These are phyloP conservation scores for Heliothis peltigera DNA, from an alignment of 2,888 invertebrate genomes.

Conservation along the genomic window DNA sequence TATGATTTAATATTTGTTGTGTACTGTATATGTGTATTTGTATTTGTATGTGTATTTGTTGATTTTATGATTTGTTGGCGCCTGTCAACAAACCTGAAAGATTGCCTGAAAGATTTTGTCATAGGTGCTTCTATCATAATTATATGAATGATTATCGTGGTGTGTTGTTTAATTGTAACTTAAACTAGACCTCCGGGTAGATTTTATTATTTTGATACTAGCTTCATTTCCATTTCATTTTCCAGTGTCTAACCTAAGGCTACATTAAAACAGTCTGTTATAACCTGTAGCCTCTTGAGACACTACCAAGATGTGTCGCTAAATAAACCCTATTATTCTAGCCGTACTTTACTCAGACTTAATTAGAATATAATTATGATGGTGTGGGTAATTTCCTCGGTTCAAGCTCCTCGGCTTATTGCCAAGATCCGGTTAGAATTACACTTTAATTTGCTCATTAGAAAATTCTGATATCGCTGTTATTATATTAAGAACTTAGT, in stretches of 20 bases:
- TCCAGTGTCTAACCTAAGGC: not conserved
- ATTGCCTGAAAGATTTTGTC: too few relatives aligned
- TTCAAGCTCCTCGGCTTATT: constrained; percentile 11
- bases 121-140: too few relatives aligned
- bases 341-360: not conserved
- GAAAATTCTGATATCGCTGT: constrained; percentile 3
- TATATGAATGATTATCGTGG: too few relatives aligned
- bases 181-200: not conserved
- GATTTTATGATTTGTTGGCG: too few relatives aligned
- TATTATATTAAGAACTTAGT: too few relatives aligned
- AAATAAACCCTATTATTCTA: not conserved
- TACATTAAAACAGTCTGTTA: not conserved
- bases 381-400: constrained; percentile 13
- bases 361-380: constrained; percentile 34
- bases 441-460: constrained; percentile 29
- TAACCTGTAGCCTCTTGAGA: not conserved
- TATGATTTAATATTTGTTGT: too few relatives aligned
- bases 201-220: not conserved
- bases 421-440: constrained; percentile 18
- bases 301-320: not conserved
- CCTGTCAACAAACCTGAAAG: too few relatives aligned
- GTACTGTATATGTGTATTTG: too few relatives aligned
- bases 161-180: too few relatives aligned
- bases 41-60: too few relatives aligned
- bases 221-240: not conserved